These are phyloP conservation scores for Herpetotheres cachinnans DNA, from an alignment of 2,113 vertebrate species.

Conservation along the genomic window DNA sequence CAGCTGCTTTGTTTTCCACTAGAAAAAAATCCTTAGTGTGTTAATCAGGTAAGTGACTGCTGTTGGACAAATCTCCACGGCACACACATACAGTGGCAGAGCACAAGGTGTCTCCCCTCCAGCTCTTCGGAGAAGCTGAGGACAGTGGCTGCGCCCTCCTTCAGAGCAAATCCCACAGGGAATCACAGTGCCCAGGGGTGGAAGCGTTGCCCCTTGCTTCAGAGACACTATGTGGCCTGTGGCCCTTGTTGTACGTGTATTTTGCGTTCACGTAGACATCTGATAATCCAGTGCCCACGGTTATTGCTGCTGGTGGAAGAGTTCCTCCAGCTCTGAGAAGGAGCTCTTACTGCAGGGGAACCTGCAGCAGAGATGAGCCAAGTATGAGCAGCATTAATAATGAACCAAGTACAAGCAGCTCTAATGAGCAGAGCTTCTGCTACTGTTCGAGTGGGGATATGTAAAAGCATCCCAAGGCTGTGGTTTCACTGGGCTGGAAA, in stretches of 20 bases:
- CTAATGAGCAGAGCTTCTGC: neutral
- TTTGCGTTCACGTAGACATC: accelerated
- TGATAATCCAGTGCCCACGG: neutral
- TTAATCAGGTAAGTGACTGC: neutral
- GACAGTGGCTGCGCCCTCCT: neutral
- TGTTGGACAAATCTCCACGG: neutral
- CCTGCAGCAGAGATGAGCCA: neutral
- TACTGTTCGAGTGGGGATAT: neutral
- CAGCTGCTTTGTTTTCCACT: neutral
- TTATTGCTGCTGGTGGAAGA: neutral
- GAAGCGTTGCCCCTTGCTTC: neutral
- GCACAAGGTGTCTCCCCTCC: neutral
- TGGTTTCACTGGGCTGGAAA: accelerated
- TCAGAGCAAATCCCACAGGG: neutral
- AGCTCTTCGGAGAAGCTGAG: neutral
- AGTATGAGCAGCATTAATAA: neutral
- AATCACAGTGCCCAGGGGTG: accelerated
- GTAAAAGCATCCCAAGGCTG: neutral
- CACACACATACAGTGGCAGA: neutral
- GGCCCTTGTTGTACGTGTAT: accelerated
- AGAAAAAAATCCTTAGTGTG: neutral
- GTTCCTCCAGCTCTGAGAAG: neutral
- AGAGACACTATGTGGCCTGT: neutral
- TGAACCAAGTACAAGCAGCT: neutral
- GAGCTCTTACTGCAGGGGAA: neutral